Conservation (phyloP, 2,888 invertebrate genomes). For the Ochlodes sylvanus region DNA sequence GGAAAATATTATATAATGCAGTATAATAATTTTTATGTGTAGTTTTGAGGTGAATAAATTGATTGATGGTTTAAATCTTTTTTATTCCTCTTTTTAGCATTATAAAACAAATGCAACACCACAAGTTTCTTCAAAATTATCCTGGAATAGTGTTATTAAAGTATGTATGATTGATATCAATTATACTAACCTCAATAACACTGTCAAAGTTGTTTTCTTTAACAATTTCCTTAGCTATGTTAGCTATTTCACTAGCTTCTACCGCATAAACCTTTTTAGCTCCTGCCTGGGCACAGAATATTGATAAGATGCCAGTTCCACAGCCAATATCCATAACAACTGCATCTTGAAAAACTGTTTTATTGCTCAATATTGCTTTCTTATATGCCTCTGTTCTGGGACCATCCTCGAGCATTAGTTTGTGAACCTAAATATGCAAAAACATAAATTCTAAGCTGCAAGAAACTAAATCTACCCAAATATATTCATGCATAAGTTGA, state of each 20-base stretch:
- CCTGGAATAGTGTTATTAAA: no score
- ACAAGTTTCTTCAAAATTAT: no score
- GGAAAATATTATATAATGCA: no score
- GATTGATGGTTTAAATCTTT: no score
- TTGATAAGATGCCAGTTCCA: constrained; percentile 94
- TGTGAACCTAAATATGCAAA: constrained; percentile 86
- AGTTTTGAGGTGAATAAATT: no score
- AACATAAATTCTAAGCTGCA: background rate
- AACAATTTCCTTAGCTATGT: constrained; percentile 87
- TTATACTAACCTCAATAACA: constrained; percentile 85
- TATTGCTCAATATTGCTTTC: constrained; percentile 90
- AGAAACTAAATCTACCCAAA: background rate
- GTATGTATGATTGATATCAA: no score
- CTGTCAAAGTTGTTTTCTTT: constrained; percentile 89
- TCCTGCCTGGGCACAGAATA: constrained; percentile 96
- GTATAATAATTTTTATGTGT: no score
- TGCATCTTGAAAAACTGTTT: constrained; percentile 89
- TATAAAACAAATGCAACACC: no score
- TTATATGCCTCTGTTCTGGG: constrained; percentile 91
- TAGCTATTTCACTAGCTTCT: constrained; percentile 90
- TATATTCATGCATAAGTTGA: no score
- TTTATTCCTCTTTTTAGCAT: no score
- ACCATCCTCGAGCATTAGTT: constrained; percentile 91
- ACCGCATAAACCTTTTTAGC: constrained; percentile 94
- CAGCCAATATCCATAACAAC: constrained; percentile 94